These are phyloP conservation scores for Rhinogobius similis DNA, from an alignment of 2,113 vertebrate genomes.

Conservation along the genomic window DNA sequence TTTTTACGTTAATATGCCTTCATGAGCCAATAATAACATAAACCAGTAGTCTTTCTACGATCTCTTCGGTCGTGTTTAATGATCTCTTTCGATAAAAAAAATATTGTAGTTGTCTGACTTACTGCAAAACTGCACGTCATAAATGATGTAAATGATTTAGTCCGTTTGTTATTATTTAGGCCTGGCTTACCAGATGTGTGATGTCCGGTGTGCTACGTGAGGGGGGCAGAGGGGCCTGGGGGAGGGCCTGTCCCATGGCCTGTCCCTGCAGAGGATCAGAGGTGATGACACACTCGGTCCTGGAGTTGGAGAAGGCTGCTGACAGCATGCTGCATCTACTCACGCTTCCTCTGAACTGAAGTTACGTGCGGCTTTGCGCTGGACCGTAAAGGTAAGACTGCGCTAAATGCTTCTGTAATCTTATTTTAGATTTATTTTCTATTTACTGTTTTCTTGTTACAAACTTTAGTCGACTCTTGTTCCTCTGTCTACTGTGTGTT, in stretches of 20 bases:
- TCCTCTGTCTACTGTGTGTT: background rate
- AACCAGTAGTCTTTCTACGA: no score
- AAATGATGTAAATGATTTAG: background rate
- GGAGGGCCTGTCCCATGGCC: slow-evolving; percentile 8
- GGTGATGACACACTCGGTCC: slow-evolving; percentile 61
- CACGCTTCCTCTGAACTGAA: slow-evolving; percentile 12
- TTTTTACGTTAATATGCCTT: no score
- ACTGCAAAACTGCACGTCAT: background rate
- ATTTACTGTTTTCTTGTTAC: background rate
- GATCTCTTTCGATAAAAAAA: background rate
- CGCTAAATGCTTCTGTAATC: background rate
- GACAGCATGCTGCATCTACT: slow-evolving; percentile 18
- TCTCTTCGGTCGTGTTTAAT: no score
- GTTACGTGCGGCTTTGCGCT: background rate
- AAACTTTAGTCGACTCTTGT: background rate
- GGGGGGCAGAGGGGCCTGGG: background rate
- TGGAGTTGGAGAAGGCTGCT: slow-evolving; percentile 38
- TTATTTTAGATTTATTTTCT: background rate
- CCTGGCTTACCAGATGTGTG: background rate
- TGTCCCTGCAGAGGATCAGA: slow-evolving; percentile 46
- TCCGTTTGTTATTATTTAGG: background rate
- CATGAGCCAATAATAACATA: no score
- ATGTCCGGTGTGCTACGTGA: background rate
- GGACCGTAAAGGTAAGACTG: slow-evolving; percentile 35
- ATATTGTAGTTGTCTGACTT: no score